phyloP scores from a whole-genome alignment of 1,140 invertebrate species.

The Phymorhynchus buccinoides region DNA sequence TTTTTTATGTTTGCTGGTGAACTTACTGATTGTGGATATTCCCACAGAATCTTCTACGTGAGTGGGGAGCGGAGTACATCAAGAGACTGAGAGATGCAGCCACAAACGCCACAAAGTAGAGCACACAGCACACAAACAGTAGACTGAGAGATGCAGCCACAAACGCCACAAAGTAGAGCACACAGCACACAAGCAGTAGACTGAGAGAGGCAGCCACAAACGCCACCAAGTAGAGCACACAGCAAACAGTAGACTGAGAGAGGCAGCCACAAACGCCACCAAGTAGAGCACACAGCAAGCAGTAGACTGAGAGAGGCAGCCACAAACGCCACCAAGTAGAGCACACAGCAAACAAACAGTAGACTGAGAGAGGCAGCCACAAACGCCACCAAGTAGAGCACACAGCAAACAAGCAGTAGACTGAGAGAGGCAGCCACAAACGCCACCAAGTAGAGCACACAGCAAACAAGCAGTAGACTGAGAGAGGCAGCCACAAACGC shows the following conservation, averaged over 20 bases:
- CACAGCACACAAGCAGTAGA: no score
- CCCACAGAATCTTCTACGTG: slow-evolving; percentile 61
- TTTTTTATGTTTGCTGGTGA: neutral
- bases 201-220: no score
- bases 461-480: no score
- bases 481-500: no score
- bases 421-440: no score
- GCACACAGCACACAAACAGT: neutral
- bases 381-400: no score
- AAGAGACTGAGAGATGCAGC: slow-evolving; percentile 53
- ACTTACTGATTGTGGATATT: neutral
- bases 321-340: no score
- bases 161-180: neutral
- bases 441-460: no score
- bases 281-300: neutral
- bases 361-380: no score
- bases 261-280: neutral
- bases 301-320: no score
- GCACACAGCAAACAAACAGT: no score
- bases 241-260: neutral
- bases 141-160: neutral
- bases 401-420: no score
- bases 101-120: neutral
- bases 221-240: neutral
- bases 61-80: slow-evolving; percentile 68